Percentiles rank a stretch among this genome's conserved stretches.
These are phyloP conservation scores for Pangasius sanitwongsei DNA, from an alignment of 2,797 vertebrate species.

Conservation along the genomic window DNA sequence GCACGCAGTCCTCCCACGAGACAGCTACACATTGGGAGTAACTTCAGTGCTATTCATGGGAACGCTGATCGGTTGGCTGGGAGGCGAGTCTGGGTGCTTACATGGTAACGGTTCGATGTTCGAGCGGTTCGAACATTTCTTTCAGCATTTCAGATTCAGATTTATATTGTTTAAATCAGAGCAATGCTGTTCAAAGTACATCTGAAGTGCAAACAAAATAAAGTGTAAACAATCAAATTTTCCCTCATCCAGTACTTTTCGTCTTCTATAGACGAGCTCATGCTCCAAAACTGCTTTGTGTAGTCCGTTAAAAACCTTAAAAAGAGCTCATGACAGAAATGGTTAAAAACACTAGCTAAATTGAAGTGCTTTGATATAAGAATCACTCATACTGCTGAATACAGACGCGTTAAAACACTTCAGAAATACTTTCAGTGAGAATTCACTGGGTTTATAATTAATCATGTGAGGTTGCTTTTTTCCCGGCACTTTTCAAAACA, in stretches of 20 bases:
- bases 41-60: not conserved
- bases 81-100: too few species aligned
- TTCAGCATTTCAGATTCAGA: too few species aligned
- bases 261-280: not conserved
- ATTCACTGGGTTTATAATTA: not conserved
- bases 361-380: not conserved
- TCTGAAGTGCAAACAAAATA: too few species aligned
- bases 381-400: not conserved
- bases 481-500: not conserved
- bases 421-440: not conserved
- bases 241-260: too few species aligned
- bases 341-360: not conserved
- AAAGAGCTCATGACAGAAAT: not conserved
- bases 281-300: not conserved
- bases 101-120: too few species aligned
- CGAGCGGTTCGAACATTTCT: too few species aligned
- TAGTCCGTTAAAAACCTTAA: not conserved
- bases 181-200: not conserved
- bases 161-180: too few species aligned
- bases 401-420: not conserved
- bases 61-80: not conserved
- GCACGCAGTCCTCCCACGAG: not conserved
- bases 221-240: too few species aligned
- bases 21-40: not conserved
- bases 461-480: not conserved